phyloP scores from a whole-genome alignment of 2,888 invertebrate species.

The Halictus ligatus region DNA sequence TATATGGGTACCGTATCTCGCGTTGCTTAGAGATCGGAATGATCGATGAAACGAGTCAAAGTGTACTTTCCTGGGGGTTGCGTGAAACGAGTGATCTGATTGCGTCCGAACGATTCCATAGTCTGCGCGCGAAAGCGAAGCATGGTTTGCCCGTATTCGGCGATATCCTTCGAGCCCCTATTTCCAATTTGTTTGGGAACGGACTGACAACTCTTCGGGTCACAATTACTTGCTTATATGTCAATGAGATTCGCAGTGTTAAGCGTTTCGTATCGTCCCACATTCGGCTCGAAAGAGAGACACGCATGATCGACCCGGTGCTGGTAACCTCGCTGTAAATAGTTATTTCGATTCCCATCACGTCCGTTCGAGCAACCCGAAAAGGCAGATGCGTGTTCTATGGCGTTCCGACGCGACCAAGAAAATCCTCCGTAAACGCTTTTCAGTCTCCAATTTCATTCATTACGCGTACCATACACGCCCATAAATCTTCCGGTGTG shows the following conservation, averaged over 20 bases:
- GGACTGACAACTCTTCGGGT: slow-evolving; percentile 1
- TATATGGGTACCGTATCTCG: not conserved
- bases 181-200: slow-evolving; percentile 41
- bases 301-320: slow-evolving; percentile 35
- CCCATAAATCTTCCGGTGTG: not conserved
- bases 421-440: not conserved
- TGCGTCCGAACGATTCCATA: not conserved
- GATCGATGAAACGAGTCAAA: not conserved
- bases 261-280: slow-evolving; percentile 40
- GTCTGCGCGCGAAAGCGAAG: not conserved
- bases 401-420: not conserved
- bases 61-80: not conserved
- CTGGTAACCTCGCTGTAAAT: slow-evolving; percentile 31
- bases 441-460: slow-evolving; percentile 2
- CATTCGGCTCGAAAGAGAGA: slow-evolving; percentile 34
- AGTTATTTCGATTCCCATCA: slow-evolving; percentile 32
- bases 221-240: slow-evolving; percentile 58
- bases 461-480: not conserved
- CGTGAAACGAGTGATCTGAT: not conserved
- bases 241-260: slow-evolving; percentile 62
- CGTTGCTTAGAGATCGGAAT: slow-evolving; percentile 2
- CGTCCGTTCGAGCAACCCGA: slow-evolving; percentile 20
- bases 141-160: slow-evolving; percentile 10
- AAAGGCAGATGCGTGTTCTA: slow-evolving; percentile 20
- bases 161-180: slow-evolving; percentile 17